Base-by-base conservation (phyloP, 2,113 vertebrate species). In the Onychorhynchus coronatus region DNA sequence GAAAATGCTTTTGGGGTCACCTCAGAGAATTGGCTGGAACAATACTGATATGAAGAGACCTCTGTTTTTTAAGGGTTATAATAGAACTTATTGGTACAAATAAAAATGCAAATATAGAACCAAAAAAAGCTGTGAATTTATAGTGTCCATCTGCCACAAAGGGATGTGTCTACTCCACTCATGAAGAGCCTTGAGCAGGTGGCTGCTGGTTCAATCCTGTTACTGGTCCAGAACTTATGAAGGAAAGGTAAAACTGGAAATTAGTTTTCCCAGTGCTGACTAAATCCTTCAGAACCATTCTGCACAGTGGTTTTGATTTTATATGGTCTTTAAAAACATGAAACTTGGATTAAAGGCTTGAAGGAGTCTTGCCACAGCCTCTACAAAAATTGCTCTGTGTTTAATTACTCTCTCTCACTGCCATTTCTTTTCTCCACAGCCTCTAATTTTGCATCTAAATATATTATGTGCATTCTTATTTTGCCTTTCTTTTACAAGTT, bases 1-100 rank as follows among this genome's bases (percentile, higher is more conserved):
- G 21, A 19, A 91, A 25, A 14, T 1, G 3, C 3, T 76, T 89
- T 35, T 37, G 28, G 20, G 78, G 10, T 41, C 59, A 14, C 6
- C 24, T 47, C 24, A 14, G 44, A 65, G 8, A 89, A 52, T 6
- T 30, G 53, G 6, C 33, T 73, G 28, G 30, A 46, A 78, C 80
- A 78, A 67, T 30, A 46, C 6, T 0, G 0, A 33, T 1, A 39
- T 11, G 6, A 75, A 86, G 23, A 68, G 68, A 52, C 12, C 2
- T 5, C 8, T 8, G 14, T 0, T 0, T 41, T 84, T 55, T 42
- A 47, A 86, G 8, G 14, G 23, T 52, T 56, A 56, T 0, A 0
- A 23, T 2, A 78, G 6, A 78, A 61, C 7, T 31, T 33, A 28
- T 1, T 55, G 33, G 27, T 17, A 18, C 2, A 58, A 90, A 44